Conservation (phyloP, 1,140 invertebrate genomes). For the Melipona quadrifasciata region DNA sequence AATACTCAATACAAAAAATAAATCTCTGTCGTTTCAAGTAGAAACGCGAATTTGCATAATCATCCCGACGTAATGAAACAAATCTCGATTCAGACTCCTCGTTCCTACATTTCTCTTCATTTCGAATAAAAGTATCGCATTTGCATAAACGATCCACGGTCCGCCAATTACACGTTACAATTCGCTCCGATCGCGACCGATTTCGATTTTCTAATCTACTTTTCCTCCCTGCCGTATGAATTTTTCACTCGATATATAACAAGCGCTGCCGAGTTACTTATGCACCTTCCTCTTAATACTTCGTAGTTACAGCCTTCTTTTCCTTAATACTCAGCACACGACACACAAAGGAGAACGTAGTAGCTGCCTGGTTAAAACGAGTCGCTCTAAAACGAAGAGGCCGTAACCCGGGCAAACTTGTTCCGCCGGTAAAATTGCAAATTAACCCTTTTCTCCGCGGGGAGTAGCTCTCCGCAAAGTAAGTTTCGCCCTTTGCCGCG, state of each 20-base stretch:
- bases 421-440: conserved; percentile 3
- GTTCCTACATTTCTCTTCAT: no score
- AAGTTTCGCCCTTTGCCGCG: conserved; percentile 4
- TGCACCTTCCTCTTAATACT: neutral
- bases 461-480: neutral
- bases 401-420: neutral
- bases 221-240: neutral
- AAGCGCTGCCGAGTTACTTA: neutral
- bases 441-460: conserved; percentile 10
- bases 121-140: no score
- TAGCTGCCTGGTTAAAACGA: neutral
- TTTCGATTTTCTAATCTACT: no score
- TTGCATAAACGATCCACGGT: no score
- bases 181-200: no score
- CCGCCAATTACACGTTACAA: no score
- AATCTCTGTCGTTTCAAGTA: no score
- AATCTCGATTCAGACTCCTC: no score
- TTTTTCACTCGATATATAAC: neutral
- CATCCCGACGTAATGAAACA: no score
- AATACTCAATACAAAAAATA: no score
- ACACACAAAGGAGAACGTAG: neutral
- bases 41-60: no score
- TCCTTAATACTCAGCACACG: neutral
- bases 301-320: neutral
- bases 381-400: neutral